phyloP scores from a whole-genome alignment of 1,140 invertebrate species.

The Drosophila orosa region DNA sequence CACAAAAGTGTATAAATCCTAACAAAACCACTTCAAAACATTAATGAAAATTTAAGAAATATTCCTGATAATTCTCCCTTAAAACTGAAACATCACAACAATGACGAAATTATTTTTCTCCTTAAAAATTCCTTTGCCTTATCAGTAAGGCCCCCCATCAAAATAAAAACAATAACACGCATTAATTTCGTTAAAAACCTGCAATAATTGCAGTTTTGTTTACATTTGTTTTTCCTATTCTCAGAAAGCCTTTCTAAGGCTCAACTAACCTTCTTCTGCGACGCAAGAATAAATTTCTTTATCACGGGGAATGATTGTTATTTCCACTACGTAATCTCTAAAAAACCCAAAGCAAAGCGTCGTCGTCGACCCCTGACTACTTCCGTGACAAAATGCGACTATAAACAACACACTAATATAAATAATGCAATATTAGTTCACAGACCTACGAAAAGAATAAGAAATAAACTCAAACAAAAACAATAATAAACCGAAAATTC shows the following conservation, averaged over 20 bases:
- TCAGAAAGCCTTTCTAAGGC: not conserved
- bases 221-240: slow-evolving; percentile 9
- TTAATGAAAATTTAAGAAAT: not conserved
- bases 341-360: slow-evolving; percentile 13
- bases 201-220: slow-evolving; percentile 22
- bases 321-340: slow-evolving; percentile 41
- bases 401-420: slow-evolving; percentile 55
- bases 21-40: not conserved
- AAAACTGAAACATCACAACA: not conserved
- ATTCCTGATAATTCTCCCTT: not conserved
- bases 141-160: not conserved
- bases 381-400: slow-evolving; percentile 53
- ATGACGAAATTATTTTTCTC: not conserved
- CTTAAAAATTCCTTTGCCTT: not conserved
- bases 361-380: slow-evolving; percentile 33
- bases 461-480: slow-evolving; percentile 4
- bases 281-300: slow-evolving; percentile 50
- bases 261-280: slow-evolving; percentile 24
- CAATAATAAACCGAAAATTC: slow-evolving; percentile 42
- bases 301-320: slow-evolving; percentile 56
- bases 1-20: not conserved
- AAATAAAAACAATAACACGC: not conserved
- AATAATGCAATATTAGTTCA: slow-evolving; percentile 41
- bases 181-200: slow-evolving; percentile 9
- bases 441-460: slow-evolving; percentile 11